Conservation (phyloP, 2,888 invertebrate genomes). For the Chydorus sphaericus region DNA sequence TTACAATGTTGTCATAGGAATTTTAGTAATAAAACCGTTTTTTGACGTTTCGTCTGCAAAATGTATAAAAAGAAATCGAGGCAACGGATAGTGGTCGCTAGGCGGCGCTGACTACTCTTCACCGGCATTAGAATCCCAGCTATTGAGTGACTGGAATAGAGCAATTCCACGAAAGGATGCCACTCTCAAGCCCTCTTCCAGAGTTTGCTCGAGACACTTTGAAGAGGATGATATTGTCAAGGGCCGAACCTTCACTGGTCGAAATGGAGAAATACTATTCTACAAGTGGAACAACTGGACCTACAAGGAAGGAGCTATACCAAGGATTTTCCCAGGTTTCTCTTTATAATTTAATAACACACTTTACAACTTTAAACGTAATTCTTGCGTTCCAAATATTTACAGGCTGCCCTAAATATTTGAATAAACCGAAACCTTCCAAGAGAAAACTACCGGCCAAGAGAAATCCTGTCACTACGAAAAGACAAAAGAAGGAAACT, state of each 20-base stretch:
- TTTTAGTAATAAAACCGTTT: too few species aligned
- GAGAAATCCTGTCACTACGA: too few species aligned
- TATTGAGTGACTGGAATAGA: too few species aligned
- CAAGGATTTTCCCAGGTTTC: neutral
- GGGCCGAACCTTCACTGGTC: neutral
- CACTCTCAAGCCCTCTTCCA: neutral
- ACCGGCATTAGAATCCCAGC: too few species aligned
- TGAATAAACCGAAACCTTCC: neutral
- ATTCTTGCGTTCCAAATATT: neutral
- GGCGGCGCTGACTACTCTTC: too few species aligned
- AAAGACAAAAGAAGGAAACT: too few species aligned
- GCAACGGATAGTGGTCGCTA: too few species aligned
- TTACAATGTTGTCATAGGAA: too few species aligned
- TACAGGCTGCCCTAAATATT: neutral
- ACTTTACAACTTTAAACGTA: neutral
- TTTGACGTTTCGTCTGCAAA: too few species aligned
- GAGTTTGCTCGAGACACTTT: neutral
- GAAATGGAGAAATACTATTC: neutral
- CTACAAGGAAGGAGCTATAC: neutral
- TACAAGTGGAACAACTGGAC: neutral
- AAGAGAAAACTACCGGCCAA: neutral
- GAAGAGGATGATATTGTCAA: slow-evolving; percentile 3
- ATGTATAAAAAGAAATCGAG: too few species aligned
- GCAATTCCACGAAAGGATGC: neutral
- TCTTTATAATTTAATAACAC: neutral